These are phyloP conservation scores for Enteromius treurensis DNA, from an alignment of 2,797 vertebrate genomes.

Conservation along the genomic window DNA sequence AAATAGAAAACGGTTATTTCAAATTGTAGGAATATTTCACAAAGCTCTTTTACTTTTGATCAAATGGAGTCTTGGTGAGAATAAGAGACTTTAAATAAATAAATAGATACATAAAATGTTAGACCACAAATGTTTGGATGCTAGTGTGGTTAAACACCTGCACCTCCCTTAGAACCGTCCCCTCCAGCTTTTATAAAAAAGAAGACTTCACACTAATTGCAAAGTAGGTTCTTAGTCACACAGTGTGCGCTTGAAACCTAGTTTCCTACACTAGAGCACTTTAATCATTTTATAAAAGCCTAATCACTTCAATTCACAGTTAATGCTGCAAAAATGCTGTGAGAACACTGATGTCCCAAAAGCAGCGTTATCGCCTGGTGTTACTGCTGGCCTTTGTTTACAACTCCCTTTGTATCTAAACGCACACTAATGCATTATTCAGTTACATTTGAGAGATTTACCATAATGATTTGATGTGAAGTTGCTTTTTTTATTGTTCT, in stretches of 20 bases:
- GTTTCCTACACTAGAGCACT: background rate
- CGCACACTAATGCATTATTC: slow-evolving; percentile 66
- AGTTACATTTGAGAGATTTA: slow-evolving; percentile 59
- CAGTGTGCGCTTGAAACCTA: background rate
- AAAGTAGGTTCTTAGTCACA: slow-evolving; percentile 16
- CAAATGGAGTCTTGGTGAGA: background rate
- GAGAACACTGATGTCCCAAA: slow-evolving; percentile 6
- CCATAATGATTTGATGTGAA: slow-evolving; percentile 55
- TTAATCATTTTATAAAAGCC: slow-evolving; percentile 1
- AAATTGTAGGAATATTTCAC: background rate
- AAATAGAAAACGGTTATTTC: background rate
- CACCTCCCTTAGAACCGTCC: background rate
- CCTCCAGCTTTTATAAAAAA: background rate
- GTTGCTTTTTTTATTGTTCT: slow-evolving; percentile 46
- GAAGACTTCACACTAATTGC: slow-evolving; percentile 6
- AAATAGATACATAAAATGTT: background rate
- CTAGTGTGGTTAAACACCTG: background rate
- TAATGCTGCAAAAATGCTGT: slow-evolving; percentile 9
- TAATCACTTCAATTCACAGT: slow-evolving; percentile 6
- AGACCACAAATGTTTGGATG: background rate
- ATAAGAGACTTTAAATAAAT: background rate
- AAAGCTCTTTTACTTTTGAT: background rate
- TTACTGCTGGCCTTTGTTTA: slow-evolving; percentile 54
- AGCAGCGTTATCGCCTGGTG: background rate
- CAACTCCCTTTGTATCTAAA: slow-evolving; percentile 54